These are phyloP conservation scores for Ennomos quercinarius DNA, from an alignment of 2,888 invertebrate genomes.

Conservation along the genomic window DNA sequence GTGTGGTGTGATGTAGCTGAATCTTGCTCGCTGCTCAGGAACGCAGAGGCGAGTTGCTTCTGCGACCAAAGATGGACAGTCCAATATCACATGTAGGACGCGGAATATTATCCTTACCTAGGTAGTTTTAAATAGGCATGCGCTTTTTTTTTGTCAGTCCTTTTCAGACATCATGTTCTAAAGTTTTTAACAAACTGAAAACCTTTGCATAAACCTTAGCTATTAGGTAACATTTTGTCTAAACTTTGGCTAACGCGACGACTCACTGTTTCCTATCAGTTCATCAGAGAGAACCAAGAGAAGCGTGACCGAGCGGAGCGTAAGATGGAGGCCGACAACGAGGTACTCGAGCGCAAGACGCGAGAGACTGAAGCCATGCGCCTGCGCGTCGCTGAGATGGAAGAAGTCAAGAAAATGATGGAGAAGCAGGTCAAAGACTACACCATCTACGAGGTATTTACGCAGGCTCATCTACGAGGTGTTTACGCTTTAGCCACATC, in stretches of 20 bases:
- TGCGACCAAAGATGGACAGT: no score
- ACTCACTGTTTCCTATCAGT: constrained; percentile 57
- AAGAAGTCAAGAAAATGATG: constrained; percentile 81
- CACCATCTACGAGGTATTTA: constrained; percentile 83
- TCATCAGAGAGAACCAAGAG: constrained; percentile 87
- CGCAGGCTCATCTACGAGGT: constrained; percentile 87
- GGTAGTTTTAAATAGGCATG: no score
- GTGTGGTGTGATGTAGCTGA: no score
- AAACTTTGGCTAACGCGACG: no score
- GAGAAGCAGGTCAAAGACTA: constrained; percentile 85
- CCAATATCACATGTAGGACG: no score
- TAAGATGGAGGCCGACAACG: constrained; percentile 84
- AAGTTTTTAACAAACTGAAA: not conserved
- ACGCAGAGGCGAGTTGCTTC: no score
- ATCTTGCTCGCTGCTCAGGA: no score
- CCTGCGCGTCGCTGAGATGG: constrained; percentile 76
- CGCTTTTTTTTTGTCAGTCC: not conserved
- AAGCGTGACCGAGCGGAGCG: constrained; percentile 86
- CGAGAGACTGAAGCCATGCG: constrained; percentile 82
- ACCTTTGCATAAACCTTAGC: not conserved
- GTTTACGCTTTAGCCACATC: constrained; percentile 10
- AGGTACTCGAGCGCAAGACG: constrained; percentile 74
- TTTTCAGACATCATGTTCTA: constrained; percentile 12
- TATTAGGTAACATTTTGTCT: no score
- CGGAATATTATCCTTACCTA: no score